Evolutionary conservation across 2,888 invertebrate genomes (phyloP), one percentile per base, ranked within the genome.

Genomic region (Andricus curvator): DNA sequence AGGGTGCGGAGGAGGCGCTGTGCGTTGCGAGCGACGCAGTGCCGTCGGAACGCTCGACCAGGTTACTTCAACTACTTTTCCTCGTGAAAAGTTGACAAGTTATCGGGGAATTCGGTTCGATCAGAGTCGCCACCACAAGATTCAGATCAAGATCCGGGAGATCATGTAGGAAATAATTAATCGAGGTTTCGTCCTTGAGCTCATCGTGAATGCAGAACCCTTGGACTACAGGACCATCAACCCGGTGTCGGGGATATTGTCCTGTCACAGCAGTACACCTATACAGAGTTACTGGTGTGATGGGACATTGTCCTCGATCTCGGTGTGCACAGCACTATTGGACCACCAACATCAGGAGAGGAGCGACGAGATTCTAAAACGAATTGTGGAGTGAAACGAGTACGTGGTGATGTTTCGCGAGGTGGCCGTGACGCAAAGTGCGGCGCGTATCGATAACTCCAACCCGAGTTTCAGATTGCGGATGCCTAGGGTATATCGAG

Each of bases 221-320:
- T 9, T 9, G 48, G 17, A 65, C 60, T 41, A 11, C 22, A 64
- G 64, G n/a, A 44, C 1, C 67, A 78, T 78, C 76, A 79, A 84
- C 82, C 93, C 94, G 94, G 93, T 93, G 94, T 95, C 96, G 95
- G 95, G 96, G 95, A 97, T 97, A 97, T 98, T 98, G 97, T 98
- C 97, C 97, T 97, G 97, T 97, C 97, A 97, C 97, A 97, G 97
- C 97, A 97, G 97, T 97, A 97, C 96, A 95, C 93, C 94, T 94
- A 93, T 92, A 93, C 88, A 93, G 93, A 94, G 92, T 94, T 97
- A 97, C 97, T 97, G 97, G 96, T 97, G 97, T 95, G 95, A 95
- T 96, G 95, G 97, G 97, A 97, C 97, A 97, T 97, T 95, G 95
- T 94, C 95, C 95, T 94, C 94, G 95, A 79, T 84, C 77, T 85